Evolutionary conservation across 2,797 vertebrate species (phyloP).

Genomic region (Alca torda): DNA sequence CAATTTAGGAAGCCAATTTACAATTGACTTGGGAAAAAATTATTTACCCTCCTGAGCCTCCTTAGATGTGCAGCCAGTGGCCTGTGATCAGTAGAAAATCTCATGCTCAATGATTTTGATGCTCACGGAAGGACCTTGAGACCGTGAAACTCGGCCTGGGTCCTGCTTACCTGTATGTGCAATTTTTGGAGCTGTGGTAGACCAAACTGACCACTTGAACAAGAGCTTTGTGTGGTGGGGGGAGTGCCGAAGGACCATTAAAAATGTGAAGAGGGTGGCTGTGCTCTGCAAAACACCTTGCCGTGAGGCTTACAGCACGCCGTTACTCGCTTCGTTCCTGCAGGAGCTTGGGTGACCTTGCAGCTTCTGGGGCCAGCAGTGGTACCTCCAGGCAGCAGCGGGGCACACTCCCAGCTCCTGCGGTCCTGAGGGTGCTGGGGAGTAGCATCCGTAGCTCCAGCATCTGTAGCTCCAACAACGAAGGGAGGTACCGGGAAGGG

Average conservation of each 20-base stretch:
- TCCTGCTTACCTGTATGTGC: background rate
- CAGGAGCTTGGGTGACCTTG: background rate
- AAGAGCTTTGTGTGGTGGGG: background rate
- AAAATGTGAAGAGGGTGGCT: background rate
- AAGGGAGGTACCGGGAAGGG: background rate
- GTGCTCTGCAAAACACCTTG: background rate
- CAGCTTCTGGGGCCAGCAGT: background rate
- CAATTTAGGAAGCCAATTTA: conserved; percentile 62
- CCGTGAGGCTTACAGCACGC: fast-evolving
- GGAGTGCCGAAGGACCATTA: background rate
- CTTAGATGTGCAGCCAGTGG: conserved; percentile 33
- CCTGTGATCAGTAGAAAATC: conserved; percentile 30
- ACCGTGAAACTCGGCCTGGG: background rate
- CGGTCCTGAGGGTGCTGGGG: background rate
- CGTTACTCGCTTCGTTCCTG: fast-evolving
- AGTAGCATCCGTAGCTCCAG: background rate
- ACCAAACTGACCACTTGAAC: background rate
- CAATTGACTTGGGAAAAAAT: conserved; percentile 57
- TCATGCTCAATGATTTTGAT: background rate
- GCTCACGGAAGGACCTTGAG: background rate
- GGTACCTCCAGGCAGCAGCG: background rate
- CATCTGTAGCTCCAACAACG: background rate
- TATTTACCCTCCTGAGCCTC: conserved; percentile 45
- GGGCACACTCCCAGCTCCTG: background rate
- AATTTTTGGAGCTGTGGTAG: background rate